Conservation (phyloP, 92 coral and sea anemone species). For the Desmophyllum pertusum region DNA sequence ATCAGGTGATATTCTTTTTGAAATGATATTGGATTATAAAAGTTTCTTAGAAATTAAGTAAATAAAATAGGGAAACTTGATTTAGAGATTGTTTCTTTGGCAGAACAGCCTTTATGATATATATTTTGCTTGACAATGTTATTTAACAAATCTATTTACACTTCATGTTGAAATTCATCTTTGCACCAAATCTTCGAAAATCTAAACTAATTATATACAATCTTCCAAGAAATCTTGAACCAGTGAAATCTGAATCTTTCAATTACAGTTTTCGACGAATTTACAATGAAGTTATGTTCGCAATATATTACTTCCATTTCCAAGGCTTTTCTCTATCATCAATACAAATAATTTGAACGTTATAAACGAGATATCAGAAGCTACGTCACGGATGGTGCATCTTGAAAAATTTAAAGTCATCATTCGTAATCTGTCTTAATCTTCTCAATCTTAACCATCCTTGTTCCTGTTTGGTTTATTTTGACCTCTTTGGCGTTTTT, state of each 20-base stretch:
- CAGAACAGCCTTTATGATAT: background rate
- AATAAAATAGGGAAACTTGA: background rate
- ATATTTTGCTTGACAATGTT: background rate
- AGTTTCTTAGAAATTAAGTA: background rate
- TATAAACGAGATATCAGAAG: background rate
- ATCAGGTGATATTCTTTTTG: background rate
- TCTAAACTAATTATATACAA: constrained; percentile 3
- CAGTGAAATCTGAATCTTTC: background rate
- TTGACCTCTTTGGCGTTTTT: too few relatives aligned
- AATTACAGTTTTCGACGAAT: background rate
- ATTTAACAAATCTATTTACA: constrained; percentile 5
- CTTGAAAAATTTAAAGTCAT: too few relatives aligned
- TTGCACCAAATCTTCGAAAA: background rate
- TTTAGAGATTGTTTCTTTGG: background rate
- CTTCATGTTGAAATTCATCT: background rate
- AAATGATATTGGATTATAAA: background rate
- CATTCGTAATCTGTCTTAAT: too few relatives aligned
- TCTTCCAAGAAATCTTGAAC: background rate
- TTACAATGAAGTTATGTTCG: background rate
- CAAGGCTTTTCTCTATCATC: background rate
- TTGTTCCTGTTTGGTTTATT: too few relatives aligned
- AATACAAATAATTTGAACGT: background rate
- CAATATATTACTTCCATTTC: background rate
- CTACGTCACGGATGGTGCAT: too few relatives aligned
- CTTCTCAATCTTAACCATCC: too few relatives aligned